Conservation (phyloP, 2,888 invertebrate genomes). For the Cephus pulcher region DNA sequence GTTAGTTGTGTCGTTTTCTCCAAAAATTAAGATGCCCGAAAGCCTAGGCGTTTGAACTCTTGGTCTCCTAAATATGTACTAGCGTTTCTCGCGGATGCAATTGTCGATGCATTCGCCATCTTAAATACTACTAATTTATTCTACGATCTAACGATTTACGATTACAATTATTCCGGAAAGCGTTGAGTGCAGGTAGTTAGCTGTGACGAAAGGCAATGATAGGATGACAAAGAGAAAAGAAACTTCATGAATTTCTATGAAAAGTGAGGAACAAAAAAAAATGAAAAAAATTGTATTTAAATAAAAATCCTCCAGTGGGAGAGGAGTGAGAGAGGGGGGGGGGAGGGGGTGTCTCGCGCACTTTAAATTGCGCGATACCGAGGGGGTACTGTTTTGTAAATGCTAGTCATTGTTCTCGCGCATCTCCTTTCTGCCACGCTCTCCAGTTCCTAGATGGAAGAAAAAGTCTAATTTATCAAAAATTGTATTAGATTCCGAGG, state of each 20-base stretch:
- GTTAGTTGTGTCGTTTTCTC: not conserved
- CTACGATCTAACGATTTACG: not conserved
- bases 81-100: not conserved
- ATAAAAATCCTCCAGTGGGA: not conserved
- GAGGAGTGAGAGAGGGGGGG: too few relatives aligned
- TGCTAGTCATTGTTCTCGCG: constrained; percentile 9
- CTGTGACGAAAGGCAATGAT: not conserved
- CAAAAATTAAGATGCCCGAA: not conserved
- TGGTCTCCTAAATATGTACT: not conserved
- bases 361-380: not conserved
- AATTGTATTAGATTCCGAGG: not conserved
- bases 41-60: not conserved
- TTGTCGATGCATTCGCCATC: not conserved
- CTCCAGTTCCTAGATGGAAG: constrained; percentile 1
- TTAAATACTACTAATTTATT: not conserved
- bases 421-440: constrained; percentile 8
- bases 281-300: not conserved
- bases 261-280: not conserved
- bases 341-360: not conserved
- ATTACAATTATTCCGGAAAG: not conserved
- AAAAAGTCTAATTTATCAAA: not conserved
- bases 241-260: not conserved
- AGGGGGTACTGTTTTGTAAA: constrained; percentile 2
- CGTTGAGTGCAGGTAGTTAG: not conserved
- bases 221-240: not conserved